Conservation (phyloP, 2,113 vertebrate species). For the Cyrtonyx montezumae region DNA sequence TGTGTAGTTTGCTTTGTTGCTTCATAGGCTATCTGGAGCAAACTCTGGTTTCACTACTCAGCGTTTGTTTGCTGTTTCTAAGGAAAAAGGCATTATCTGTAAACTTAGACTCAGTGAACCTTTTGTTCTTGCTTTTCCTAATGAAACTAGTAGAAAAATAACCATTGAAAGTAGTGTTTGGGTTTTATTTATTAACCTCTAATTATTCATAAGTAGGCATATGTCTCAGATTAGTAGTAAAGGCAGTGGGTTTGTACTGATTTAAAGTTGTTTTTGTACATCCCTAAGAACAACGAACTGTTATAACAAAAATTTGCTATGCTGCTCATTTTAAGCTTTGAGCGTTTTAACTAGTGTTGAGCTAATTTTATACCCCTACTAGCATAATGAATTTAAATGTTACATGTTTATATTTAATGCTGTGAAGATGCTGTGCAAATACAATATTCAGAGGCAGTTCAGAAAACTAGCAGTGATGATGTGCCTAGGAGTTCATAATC, state of each 20-base stretch:
- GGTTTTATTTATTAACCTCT: neutral
- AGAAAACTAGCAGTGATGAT: neutral
- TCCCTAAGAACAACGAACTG: neutral
- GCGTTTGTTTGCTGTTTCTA: conserved; percentile 22
- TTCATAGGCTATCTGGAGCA: neutral
- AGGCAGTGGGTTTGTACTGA: neutral
- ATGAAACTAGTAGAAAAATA: neutral
- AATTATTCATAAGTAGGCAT: neutral
- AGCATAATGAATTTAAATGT: neutral
- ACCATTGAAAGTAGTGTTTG: neutral
- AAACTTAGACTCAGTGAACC: neutral
- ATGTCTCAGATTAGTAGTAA: neutral
- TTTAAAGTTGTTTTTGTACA: neutral
- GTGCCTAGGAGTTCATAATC: neutral
- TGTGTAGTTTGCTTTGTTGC: neutral
- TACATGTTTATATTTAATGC: neutral
- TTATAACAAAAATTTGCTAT: neutral
- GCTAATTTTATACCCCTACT: neutral
- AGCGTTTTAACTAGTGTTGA: neutral
- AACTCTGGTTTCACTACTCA: neutral
- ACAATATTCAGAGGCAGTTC: neutral
- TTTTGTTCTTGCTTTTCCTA: neutral
- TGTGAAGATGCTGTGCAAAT: neutral
- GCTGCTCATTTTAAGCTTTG: fast-evolving
- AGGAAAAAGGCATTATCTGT: neutral